Evolutionary conservation across 2,888 invertebrate genomes (phyloP).

Genomic region (Hirudinaria manillensis): DNA sequence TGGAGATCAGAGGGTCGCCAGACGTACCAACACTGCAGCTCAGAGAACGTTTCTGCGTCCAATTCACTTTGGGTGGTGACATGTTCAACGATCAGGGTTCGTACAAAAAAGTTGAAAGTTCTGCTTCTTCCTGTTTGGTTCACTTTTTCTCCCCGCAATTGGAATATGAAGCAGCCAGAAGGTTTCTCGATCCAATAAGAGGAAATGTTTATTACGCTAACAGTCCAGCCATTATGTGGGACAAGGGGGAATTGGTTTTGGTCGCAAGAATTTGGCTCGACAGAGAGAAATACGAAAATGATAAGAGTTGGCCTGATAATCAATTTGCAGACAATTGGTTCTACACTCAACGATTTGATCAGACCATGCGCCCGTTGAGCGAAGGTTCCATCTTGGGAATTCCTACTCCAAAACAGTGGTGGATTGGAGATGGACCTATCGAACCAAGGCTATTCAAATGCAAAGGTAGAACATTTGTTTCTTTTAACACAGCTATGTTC

Average conservation of each 20-base stretch:
- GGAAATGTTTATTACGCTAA: conserved; percentile 41
- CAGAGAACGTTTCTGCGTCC: conserved; percentile 28
- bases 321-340: conserved; percentile 44
- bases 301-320: conserved; percentile 41
- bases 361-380: conserved; percentile 38
- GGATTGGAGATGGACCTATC: conserved; percentile 42
- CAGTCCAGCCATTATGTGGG: conserved; percentile 43
- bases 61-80: conserved; percentile 37
- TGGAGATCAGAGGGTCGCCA: too few species aligned
- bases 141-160: conserved; percentile 43
- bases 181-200: conserved; percentile 41
- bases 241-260: conserved; percentile 38
- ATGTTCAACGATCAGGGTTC: conserved; percentile 38
- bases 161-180: conserved; percentile 39
- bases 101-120: conserved; percentile 20
- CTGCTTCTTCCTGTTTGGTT: conserved; percentile 35
- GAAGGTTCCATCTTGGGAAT: conserved; percentile 42
- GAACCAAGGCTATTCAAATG: conserved; percentile 41
- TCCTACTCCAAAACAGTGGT: conserved; percentile 42
- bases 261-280: conserved; percentile 43
- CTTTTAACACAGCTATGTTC: conserved; percentile 42
- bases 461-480: conserved; percentile 37
- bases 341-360: conserved; percentile 42
- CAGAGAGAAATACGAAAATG: conserved; percentile 41
- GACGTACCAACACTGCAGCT: background rate